These are phyloP conservation scores for Halcyon smyrnensis DNA, from an alignment of 2,797 vertebrate genomes.

Conservation along the genomic window DNA sequence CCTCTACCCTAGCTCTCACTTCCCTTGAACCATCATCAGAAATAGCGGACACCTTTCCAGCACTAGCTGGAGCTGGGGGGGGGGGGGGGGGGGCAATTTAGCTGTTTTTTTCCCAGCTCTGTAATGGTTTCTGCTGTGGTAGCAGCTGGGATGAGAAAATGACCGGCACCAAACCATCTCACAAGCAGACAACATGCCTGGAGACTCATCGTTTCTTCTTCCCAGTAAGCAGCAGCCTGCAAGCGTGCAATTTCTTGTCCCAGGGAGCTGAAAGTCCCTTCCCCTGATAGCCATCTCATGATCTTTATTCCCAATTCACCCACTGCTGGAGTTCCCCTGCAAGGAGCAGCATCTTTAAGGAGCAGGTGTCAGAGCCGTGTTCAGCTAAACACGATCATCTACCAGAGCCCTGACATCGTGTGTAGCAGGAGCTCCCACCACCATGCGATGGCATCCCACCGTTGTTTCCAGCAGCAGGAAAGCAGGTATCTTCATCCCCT, in stretches of 20 bases:
- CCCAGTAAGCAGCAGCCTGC: neutral
- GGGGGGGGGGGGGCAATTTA: neutral
- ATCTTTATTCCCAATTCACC: neutral
- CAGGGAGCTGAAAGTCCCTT: neutral
- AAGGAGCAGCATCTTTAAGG: neutral
- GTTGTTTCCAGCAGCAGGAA: neutral
- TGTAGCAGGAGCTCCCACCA: neutral
- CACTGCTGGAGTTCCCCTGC: neutral
- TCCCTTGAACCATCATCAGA: neutral
- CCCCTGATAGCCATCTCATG: accelerated
- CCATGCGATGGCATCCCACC: accelerated
- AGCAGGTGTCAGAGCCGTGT: neutral
- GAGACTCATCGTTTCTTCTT: neutral
- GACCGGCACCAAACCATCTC: neutral
- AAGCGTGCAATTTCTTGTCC: neutral
- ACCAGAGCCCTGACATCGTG: neutral
- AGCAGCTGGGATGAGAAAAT: neutral
- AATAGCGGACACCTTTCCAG: neutral
- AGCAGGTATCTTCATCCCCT: neutral
- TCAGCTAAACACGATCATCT: accelerated
- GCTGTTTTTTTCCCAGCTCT: neutral
- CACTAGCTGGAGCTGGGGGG: neutral
- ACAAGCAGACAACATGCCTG: accelerated
- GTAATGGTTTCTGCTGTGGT: neutral
- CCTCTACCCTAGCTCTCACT: neutral